These are phyloP conservation scores for Podargus strigoides DNA, from an alignment of 2,797 vertebrate species.

Conservation along the genomic window DNA sequence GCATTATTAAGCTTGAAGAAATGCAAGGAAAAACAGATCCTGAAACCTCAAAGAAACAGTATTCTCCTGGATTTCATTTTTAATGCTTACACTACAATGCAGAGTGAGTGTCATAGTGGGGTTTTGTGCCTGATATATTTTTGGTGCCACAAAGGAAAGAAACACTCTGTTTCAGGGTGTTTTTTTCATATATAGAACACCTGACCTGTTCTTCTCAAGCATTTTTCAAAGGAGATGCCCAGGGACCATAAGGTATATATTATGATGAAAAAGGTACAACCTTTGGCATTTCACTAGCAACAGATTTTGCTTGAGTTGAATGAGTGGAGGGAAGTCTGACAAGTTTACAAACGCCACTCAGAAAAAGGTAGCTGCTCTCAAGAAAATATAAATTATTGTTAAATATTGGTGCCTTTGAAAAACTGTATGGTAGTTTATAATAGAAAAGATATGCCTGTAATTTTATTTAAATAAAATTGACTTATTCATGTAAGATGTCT, in stretches of 20 bases:
- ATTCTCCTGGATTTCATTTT: neutral
- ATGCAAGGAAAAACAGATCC: neutral
- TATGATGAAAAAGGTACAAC: neutral
- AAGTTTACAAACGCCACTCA: conserved; percentile 17
- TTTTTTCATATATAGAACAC: neutral
- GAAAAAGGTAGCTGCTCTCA: conserved; percentile 25
- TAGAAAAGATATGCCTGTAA: neutral
- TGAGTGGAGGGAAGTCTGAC: neutral
- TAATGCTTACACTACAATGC: neutral
- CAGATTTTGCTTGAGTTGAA: neutral
- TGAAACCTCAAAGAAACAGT: neutral
- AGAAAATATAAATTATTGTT: conserved; percentile 49
- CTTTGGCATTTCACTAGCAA: neutral
- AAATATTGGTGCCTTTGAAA: conserved; percentile 28
- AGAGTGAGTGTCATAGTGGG: neutral
- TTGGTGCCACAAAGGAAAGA: neutral
- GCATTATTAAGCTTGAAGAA: neutral
- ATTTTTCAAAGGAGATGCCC: neutral
- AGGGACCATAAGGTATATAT: neutral
- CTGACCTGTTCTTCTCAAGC: neutral
- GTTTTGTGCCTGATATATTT: neutral
- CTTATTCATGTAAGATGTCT: conserved; percentile 17
- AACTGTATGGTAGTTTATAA: neutral
- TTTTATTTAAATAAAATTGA: conserved; percentile 64
- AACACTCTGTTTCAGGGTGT: neutral